These are phyloP conservation scores for Gymnorhina tibicen DNA, from an alignment of 2,113 vertebrate genomes.

Conservation along the genomic window DNA sequence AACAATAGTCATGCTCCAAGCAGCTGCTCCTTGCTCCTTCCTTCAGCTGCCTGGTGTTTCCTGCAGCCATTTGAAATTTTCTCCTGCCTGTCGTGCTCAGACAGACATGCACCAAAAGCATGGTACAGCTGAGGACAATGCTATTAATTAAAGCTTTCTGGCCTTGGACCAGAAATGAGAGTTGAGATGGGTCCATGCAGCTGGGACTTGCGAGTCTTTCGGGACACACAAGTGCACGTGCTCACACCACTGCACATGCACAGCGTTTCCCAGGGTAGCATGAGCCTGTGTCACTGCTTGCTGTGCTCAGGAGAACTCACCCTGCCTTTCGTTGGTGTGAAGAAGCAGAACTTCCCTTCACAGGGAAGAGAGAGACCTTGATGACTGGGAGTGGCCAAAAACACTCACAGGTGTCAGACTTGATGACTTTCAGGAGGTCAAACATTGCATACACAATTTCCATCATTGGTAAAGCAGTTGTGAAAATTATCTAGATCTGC, in stretches of 20 bases:
- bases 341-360: neutral
- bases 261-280: neutral
- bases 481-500: neutral
- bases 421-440: neutral
- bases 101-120: neutral
- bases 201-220: neutral
- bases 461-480: neutral
- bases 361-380: neutral
- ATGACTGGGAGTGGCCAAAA: neutral
- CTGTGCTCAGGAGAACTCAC: neutral
- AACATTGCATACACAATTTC: neutral
- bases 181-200: neutral
- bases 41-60: neutral
- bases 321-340: rapidly evolving
- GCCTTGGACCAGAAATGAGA: neutral
- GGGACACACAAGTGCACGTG: neutral
- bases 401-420: neutral
- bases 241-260: neutral
- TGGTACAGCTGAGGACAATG: neutral
- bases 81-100: neutral
- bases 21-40: neutral
- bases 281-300: neutral
- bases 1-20: neutral
- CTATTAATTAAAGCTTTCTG: neutral
- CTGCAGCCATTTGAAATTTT: neutral